Percentiles rank a stretch among this genome's conserved stretches.
phyloP scores from a whole-genome alignment of 35 echinoderm and acorn worm genomes.

The Ophiothrix spiculata region DNA sequence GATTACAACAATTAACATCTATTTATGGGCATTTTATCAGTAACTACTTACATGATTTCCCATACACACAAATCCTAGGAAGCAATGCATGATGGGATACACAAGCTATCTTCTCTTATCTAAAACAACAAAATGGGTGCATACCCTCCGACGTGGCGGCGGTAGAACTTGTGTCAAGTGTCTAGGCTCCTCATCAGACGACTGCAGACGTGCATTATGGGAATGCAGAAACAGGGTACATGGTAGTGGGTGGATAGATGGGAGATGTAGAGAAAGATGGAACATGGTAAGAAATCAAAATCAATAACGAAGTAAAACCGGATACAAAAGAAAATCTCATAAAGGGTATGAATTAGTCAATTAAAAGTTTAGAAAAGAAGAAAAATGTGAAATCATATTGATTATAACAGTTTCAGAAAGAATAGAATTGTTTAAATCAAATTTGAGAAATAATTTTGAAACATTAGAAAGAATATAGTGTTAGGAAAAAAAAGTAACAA shows the following conservation, averaged over 20 bases:
- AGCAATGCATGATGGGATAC: too few species aligned
- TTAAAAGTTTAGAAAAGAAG: too few species aligned
- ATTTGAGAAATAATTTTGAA: background rate
- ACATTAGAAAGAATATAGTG: background rate
- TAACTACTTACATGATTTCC: too few species aligned
- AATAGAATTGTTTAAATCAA: too few species aligned
- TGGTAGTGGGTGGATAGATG: background rate
- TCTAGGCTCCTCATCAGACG: background rate
- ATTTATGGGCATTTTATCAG: too few species aligned
- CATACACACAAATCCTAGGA: too few species aligned
- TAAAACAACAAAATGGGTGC: constrained; percentile 4
- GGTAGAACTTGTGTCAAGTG: background rate
- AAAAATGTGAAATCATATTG: too few species aligned
- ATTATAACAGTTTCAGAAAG: too few species aligned
- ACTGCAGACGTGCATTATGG: constrained; percentile 14
- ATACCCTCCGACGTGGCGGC: constrained; percentile 6
- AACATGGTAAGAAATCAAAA: background rate
- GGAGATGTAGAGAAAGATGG: background rate
- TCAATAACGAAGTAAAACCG: too few species aligned
- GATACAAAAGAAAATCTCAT: too few species aligned
- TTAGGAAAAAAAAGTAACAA: background rate
- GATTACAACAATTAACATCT: too few species aligned
- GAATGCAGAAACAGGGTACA: background rate
- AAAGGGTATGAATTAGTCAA: too few species aligned
- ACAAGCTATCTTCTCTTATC: background rate